Conservation (phyloP, 92 coral and sea anemone genomes). For the Bergia sp. region DNA sequence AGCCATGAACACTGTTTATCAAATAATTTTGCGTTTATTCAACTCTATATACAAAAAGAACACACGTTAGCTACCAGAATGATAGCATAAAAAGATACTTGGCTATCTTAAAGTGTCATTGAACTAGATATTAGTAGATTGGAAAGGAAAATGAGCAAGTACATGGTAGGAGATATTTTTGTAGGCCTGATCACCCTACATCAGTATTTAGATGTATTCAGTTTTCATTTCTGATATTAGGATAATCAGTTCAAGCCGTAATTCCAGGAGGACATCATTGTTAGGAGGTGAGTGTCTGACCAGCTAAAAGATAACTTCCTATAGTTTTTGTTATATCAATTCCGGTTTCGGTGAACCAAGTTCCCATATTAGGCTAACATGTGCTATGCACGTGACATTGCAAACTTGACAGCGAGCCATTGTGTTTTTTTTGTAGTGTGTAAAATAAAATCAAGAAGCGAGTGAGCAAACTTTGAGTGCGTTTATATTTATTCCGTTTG, state of each 20-base stretch:
- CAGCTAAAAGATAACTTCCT: not conserved
- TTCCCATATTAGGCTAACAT: not conserved
- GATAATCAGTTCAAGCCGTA: slow-evolving; percentile 11
- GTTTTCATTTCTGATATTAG: slow-evolving; percentile 24
- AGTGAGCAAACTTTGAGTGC: no score
- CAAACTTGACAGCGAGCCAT: not conserved
- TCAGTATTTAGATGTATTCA: not conserved
- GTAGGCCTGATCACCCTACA: slow-evolving; percentile 40
- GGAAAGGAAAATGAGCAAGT: not conserved
- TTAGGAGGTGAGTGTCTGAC: slow-evolving; percentile 28
- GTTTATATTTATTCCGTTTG: no score
- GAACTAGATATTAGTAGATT: not conserved
- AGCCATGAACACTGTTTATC: not conserved
- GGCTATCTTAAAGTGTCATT: slow-evolving; percentile 16
- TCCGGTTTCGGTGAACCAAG: not conserved
- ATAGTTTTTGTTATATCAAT: not conserved
- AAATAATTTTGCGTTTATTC: not conserved
- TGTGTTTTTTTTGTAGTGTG: not conserved
- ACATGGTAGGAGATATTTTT: not conserved
- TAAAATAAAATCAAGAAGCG: no score
- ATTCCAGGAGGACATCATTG: slow-evolving; percentile 31
- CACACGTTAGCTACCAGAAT: not conserved
- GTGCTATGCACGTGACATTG: not conserved
- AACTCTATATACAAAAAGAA: not conserved
- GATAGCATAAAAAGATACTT: slow-evolving; percentile 7